These are phyloP conservation scores for Apamea epomidion DNA, from an alignment of 2,888 invertebrate genomes.

Conservation along the genomic window DNA sequence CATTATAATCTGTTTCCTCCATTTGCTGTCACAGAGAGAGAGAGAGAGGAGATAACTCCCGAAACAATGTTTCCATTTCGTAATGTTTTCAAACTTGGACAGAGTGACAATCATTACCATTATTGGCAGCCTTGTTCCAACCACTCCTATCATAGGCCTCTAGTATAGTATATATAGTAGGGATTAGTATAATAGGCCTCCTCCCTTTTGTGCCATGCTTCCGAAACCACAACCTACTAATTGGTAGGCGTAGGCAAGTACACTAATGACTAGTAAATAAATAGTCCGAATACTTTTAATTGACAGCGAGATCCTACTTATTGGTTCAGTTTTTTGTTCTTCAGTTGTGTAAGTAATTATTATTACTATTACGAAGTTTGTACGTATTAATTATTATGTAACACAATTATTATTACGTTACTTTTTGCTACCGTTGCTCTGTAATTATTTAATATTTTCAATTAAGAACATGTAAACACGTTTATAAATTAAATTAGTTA, in stretches of 20 bases:
- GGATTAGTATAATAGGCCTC: too few species aligned
- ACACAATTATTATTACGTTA: neutral
- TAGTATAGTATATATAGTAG: too few species aligned
- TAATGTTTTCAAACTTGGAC: neutral
- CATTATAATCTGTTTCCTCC: neutral
- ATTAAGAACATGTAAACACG: constrained; percentile 16
- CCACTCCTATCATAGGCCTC: too few species aligned
- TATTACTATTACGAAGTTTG: neutral
- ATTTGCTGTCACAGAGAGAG: neutral
- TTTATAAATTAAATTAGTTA: neutral
- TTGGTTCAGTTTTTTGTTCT: constrained; percentile 14
- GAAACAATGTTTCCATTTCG: neutral
- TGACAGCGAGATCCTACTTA: neutral
- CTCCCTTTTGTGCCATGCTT: too few species aligned
- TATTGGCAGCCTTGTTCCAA: too few species aligned
- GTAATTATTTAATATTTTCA: constrained; percentile 4
- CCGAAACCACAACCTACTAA: neutral
- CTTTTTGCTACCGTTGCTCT: neutral
- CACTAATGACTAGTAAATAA: neutral
- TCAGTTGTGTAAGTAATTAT: constrained; percentile 23
- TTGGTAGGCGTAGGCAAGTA: neutral
- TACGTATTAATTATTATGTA: constrained; percentile 12
- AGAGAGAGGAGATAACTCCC: neutral
- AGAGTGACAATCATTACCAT: neutral
- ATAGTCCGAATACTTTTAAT: constrained; percentile 39